Evolutionary conservation across 2,888 invertebrate species (phyloP), one percentile per base, ranked within the genome.

Genomic region (Nemotelus pantherinus): DNA sequence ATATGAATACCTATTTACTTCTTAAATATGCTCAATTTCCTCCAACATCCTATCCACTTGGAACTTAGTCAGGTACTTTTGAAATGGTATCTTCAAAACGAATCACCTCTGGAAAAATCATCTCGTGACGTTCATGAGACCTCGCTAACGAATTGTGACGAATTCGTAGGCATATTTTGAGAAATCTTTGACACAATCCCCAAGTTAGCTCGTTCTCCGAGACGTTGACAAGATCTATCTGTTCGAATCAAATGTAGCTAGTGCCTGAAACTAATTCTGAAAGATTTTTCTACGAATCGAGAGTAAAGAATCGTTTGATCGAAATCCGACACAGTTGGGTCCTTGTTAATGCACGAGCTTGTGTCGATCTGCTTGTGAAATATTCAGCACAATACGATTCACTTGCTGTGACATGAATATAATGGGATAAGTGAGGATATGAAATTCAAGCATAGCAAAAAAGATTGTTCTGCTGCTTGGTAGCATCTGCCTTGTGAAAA

Each of bases 221-320:
- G 25, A 25, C 25, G 25, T 25, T 25, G 25, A 25, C 0, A 25
- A 25, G 25, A 25, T 25, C 25, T 25, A 25, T 25, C 25, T 25
- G 25, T 25, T 25, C 25, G 25, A 25, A 25, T 25, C 25, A 25
- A 25, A 25, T 25, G 25, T 25, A 1, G 25, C 25, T 25, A 43
- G 63, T 63, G 41, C 63, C 5, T 43, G 43, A 68, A 41, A 53
- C 48, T 39, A n/a, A 39, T 50, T 68, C 25, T 2, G 43, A 63
- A 5, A 58, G 10, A 63, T 43, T 39, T 43, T 63, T 41, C 57
- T 41, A 2, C 41, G 63, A 10, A 63, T 63, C 25, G 63, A 41
- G 58, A 10, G 58, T 25, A 50, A 9, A 64, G 39, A 68, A 50
- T 68, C 68, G 68, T 53, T 68, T 68, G 68, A 68, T 50, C 68